Conservation (phyloP, 53 echinoderm and acorn worm species). For the Hippasteria phrygiana region DNA sequence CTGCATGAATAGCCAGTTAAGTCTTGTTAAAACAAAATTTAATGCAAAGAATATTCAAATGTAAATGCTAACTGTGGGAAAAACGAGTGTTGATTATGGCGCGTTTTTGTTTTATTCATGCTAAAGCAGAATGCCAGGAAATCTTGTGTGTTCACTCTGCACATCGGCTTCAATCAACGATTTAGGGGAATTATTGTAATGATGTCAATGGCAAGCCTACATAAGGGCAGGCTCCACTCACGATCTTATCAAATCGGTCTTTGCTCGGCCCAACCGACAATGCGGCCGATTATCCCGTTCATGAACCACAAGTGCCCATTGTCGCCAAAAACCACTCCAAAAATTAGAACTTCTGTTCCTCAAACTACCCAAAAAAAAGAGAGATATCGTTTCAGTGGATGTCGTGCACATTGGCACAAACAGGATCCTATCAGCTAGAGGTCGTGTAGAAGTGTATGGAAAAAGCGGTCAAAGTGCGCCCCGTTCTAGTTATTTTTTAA, state of each 20-base stretch:
- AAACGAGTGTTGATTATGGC: too few species aligned
- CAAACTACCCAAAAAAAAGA: not conserved
- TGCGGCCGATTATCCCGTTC: constrained; percentile 17
- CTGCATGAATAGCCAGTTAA: too few species aligned
- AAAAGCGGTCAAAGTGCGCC: constrained; percentile 51
- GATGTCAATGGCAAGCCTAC: too few species aligned
- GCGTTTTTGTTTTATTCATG: too few species aligned
- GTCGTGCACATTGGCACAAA: constrained; percentile 29
- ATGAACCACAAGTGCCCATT: constrained; percentile 52
- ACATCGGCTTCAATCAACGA: too few species aligned
- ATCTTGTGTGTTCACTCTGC: too few species aligned
- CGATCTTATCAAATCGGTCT: constrained; percentile 57
- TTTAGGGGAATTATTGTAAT: too few species aligned
- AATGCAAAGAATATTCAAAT: too few species aligned
- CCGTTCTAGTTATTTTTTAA: not conserved
- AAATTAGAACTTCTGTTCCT: constrained; percentile 48
- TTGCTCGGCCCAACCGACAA: constrained; percentile 32
- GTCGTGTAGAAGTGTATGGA: not conserved
- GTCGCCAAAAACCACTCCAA: constrained; percentile 62
- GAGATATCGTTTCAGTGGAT: not conserved
- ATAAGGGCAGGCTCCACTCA: not conserved
- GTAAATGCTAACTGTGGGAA: too few species aligned
- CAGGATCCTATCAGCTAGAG: constrained; percentile 30
- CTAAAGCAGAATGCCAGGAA: too few species aligned
- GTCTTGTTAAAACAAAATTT: too few species aligned